phyloP scores from a whole-genome alignment of 2,797 vertebrate species.

The Oreochromis mossambicus region DNA sequence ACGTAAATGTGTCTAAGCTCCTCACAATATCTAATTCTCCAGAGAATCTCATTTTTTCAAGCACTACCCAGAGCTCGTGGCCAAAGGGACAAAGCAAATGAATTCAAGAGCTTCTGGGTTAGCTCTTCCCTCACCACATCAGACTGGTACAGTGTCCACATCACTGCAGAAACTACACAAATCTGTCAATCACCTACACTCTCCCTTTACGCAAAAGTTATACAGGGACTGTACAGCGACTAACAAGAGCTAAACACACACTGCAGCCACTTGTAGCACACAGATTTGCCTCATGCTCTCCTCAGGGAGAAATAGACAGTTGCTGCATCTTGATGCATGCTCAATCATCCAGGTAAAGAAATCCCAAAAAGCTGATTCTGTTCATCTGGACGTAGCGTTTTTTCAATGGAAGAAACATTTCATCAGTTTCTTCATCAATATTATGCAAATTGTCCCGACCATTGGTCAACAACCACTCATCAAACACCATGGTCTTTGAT shows the following conservation, averaged over 20 bases:
- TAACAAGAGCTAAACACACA: neutral
- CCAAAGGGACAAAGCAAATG: neutral
- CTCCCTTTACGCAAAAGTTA: neutral
- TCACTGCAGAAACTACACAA: neutral
- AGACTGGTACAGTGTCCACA: neutral
- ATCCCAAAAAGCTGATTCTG: neutral
- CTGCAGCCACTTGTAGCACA: neutral
- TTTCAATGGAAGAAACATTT: neutral
- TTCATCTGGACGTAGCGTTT: neutral
- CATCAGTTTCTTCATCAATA: neutral
- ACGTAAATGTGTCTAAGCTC: neutral
- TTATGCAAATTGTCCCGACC: neutral
- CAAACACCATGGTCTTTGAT: neutral
- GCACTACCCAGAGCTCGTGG: neutral
- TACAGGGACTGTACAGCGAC: neutral
- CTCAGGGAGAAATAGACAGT: neutral
- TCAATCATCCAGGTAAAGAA: neutral
- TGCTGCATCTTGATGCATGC: neutral
- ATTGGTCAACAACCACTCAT: neutral
- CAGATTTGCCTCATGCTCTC: neutral
- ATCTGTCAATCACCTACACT: neutral
- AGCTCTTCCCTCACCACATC: neutral
- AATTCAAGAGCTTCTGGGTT: neutral
- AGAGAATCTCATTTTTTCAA: neutral
- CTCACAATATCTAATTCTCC: neutral